Percentiles rank a stretch among this genome's conserved stretches.
Conservation (phyloP, 2,113 vertebrate genomes). For the Cathartes aura region DNA sequence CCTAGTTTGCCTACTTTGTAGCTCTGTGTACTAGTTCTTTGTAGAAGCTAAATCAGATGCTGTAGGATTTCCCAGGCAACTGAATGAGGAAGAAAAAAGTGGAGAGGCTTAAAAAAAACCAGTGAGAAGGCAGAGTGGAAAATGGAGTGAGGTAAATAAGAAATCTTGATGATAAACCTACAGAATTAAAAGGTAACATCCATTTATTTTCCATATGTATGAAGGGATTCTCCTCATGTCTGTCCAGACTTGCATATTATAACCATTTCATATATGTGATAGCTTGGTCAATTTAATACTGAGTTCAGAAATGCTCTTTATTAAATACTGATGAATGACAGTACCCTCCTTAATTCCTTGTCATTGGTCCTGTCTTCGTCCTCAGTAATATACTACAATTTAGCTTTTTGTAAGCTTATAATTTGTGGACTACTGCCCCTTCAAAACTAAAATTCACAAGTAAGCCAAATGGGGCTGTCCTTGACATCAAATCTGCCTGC, state of each 20-base stretch:
- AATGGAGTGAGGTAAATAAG: neutral
- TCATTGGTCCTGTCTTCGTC: neutral
- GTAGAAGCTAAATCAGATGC: neutral
- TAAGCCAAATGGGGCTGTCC: neutral
- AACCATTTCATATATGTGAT: accelerated
- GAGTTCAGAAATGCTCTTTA: neutral
- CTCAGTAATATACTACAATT: neutral
- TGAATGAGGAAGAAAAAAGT: neutral
- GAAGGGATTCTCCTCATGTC: neutral
- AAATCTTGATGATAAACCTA: neutral
- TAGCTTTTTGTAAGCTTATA: neutral
- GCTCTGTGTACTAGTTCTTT: neutral
- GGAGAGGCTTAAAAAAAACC: neutral
- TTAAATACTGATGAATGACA: neutral
- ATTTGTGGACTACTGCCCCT: neutral
- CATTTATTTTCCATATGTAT: neutral
- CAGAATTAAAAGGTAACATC: neutral
- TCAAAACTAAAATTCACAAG: neutral
- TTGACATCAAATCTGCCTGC: neutral
- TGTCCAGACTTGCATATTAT: neutral
- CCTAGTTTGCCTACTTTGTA: neutral
- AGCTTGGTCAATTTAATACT: neutral
- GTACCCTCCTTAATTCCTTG: neutral
- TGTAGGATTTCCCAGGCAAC: neutral
- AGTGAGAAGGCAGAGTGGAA: neutral